Evolutionary conservation across 2,888 invertebrate genomes (phyloP).

Genomic region (Trypoxylon attenuatum): DNA sequence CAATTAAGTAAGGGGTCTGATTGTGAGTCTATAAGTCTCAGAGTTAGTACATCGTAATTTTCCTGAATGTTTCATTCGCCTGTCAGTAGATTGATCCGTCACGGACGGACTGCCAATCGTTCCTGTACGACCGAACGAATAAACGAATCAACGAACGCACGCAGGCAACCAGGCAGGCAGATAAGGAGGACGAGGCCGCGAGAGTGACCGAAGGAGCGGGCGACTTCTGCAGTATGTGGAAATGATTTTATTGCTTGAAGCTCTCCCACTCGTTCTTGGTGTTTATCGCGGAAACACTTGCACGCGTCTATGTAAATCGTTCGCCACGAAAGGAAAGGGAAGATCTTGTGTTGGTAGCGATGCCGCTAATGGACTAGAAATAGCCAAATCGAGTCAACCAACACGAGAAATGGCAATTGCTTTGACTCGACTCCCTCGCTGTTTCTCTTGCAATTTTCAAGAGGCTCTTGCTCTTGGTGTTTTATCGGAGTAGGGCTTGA

Average conservation of each 20-base stretch:
- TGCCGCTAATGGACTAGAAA: too few species aligned
- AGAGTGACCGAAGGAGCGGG: slow-evolving; percentile 6
- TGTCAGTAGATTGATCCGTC: not conserved
- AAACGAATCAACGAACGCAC: too few species aligned
- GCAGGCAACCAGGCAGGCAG: not conserved
- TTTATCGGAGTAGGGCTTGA: too few species aligned
- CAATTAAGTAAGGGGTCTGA: too few species aligned
- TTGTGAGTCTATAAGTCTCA: too few species aligned
- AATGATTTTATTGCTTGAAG: not conserved
- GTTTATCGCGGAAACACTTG: slow-evolving; percentile 5
- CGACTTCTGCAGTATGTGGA: slow-evolving; percentile 2
- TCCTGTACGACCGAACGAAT: not conserved
- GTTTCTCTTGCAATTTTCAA: too few species aligned
- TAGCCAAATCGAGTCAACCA: too few species aligned
- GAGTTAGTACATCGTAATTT: too few species aligned
- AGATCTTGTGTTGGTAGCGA: too few species aligned
- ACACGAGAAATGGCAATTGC: too few species aligned
- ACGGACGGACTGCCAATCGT: not conserved
- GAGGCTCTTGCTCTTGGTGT: too few species aligned
- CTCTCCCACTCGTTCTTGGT: not conserved
- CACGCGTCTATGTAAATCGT: slow-evolving; percentile 14
- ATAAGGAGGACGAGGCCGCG: slow-evolving; percentile 19
- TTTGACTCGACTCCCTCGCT: too few species aligned
- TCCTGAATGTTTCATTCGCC: slow-evolving; percentile 1
- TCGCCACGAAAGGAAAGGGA: slow-evolving; percentile 9